Base-by-base conservation (phyloP, 2,888 invertebrate species). In the Leptopterna dolabrata region DNA sequence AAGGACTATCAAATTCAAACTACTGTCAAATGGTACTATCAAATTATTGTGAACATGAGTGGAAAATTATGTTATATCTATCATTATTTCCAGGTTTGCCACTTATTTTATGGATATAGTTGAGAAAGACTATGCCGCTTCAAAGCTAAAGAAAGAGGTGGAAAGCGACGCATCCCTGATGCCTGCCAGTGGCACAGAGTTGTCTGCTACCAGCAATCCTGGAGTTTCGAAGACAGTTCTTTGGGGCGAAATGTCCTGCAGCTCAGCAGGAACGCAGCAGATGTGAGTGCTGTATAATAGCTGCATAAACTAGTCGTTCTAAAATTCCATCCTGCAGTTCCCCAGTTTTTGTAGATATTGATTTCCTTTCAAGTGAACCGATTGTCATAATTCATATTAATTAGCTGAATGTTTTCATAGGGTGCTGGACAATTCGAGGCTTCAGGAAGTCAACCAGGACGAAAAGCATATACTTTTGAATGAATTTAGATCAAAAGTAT, bases 401-500 rank as follows among this genome's bases (percentile, higher is more conserved):
- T 36, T 36, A 36, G 2, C 4, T 36, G 36, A 36, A 36, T 36
- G 36, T 19, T 63, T 55, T 78, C 29, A n/a, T 29, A 87, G 87
- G 36, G 87, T 87, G 6, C 43, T 81, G 24, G 80, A 73, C 27
- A 86, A 85, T 45, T 86, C 86, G 14, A 55, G 81, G 30, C 81
- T 24, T 16, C 73, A 89, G 70, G 86, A 89, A 63, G 63, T 91
- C n/a, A 89, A 91, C 73, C 91, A 92, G 24, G 91, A 91, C 36
- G 92, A 93, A 89, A 92, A 91, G 89, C 93, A 93, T 88, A 92
- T 97, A 71, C 92, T 97, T 0, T 93, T 94, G 87, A 94, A 96
- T 90, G 98, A 98, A 92, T 98, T 98, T 91, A 92, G 95, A 9
- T 95, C 95, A 73, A 94, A 95, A 89, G 97, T 98, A 97, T 96